Base-by-base conservation (phyloP, 2,113 vertebrate genomes). In the Nibea albiflora region DNA sequence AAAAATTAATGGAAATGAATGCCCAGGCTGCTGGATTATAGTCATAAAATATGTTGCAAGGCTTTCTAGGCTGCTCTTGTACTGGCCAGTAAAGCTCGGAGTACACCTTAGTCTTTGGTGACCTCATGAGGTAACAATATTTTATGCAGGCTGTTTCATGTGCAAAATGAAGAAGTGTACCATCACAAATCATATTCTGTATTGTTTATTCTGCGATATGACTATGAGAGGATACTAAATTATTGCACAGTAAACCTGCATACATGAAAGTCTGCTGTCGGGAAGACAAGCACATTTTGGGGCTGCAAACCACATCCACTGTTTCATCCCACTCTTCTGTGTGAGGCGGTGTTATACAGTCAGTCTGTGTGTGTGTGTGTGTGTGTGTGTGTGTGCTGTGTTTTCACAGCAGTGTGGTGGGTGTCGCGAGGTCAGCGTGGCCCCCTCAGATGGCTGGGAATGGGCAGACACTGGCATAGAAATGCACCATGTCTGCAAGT, bases 61-160 rank as follows among this genome's bases (percentile, higher is more conserved):
- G 3, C 53, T 62, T 28, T 56, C 28, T 11, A 17, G 8, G 4
- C 3, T 10, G n/a, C 12, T 47, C 4, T 58, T 31, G 10, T 3
- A 8, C 39, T 28, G 17, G 9, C 16, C 1, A 57, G 49, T 24
- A 42, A 69, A 65, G 20, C 24, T 60, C 9, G 44, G 4, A n/a
- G 1, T 15, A 57, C 73, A 73, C n/a, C n/a, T 84, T 74, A 71
- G 76, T 44, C 65, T 85, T 24, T 47, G n/a, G 91, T 69, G 90
- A 85, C 93, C 87, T 87, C 92, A 60, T 80, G 90, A 82, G 93
- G 89, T 53, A 5, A 56, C 3, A 73, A 2, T 26, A 52, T 67
- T 68, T 72, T 11, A 66, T 90, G 83, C 76, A 79, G 24, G 52
- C 31, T 77, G 20, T 49, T 52, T 52, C 17, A 22, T 31, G 28